A percentile compares a stretch with the other conserved stretches of the same genome.
Evolutionary conservation across 2,113 vertebrate genomes (phyloP).

Genomic region (Micronycteris hirsuta): DNA sequence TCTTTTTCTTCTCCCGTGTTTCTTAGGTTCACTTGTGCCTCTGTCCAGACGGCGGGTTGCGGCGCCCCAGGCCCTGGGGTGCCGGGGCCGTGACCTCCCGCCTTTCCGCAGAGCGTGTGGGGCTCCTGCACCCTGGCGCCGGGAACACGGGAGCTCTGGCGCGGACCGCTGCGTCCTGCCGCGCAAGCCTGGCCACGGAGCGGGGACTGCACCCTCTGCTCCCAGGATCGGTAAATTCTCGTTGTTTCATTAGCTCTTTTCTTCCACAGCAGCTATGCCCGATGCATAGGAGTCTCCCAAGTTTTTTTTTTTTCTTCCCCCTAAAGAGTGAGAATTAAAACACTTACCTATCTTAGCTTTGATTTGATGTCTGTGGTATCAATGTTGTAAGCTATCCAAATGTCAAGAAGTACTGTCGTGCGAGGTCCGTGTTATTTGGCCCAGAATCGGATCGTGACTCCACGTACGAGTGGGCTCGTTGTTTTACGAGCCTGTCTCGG

Average conservation of each 20-base stretch:
- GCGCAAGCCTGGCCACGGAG: not conserved
- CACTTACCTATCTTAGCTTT: not conserved
- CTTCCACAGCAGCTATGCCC: not conserved
- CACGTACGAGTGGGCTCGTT: not conserved
- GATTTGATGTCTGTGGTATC: not conserved
- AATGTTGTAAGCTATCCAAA: not conserved
- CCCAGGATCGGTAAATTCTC: not conserved
- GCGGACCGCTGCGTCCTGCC: too few relatives aligned
- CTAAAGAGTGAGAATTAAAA: not conserved
- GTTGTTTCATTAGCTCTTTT: not conserved
- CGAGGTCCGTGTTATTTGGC: not conserved
- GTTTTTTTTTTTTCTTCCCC: not conserved
- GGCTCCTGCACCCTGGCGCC: rapidly evolving
- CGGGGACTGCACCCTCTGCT: not conserved
- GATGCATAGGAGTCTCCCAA: not conserved
- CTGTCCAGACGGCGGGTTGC: not conserved
- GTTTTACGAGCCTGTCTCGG: too few relatives aligned
- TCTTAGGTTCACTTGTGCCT: not conserved
- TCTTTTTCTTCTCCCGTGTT: not conserved
- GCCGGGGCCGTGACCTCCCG: not conserved
- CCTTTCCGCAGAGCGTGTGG: not conserved
- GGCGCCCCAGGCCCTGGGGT: not conserved
- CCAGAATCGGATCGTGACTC: not conserved
- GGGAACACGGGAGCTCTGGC: not conserved
- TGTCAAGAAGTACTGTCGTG: not conserved